phyloP scores from a whole-genome alignment of 1,140 invertebrate species.

The Augochlora pura region DNA sequence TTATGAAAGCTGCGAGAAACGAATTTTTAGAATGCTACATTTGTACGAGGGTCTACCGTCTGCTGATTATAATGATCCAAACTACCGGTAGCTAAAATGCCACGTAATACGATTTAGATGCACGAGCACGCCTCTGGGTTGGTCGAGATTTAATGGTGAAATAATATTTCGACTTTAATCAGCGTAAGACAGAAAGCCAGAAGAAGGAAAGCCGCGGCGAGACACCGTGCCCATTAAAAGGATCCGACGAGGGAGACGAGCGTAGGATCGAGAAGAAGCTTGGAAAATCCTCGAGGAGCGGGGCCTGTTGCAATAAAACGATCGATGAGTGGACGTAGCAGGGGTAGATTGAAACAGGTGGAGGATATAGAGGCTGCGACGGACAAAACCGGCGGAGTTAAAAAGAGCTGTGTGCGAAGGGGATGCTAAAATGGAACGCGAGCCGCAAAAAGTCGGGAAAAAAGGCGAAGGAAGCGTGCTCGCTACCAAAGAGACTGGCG shows the following conservation, averaged over 20 bases:
- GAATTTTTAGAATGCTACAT: no score
- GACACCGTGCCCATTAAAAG: constrained; percentile 34
- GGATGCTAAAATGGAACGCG: constrained; percentile 6
- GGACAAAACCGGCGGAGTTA: constrained; percentile 44
- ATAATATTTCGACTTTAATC: no score
- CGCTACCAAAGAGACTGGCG: constrained; percentile 18
- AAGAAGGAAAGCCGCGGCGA: constrained; percentile 33
- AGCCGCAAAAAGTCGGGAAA: constrained; percentile 33
- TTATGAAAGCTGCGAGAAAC: no score
- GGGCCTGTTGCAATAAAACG: constrained; percentile 2
- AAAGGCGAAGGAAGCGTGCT: constrained; percentile 18
- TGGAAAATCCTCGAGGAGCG: constrained; percentile 18
- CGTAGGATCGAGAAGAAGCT: background rate
- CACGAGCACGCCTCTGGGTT: no score
- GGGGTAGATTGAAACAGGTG: constrained; percentile 48
- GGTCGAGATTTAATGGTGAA: no score
- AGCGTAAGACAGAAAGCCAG: background rate
- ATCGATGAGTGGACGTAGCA: background rate
- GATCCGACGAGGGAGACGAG: background rate
- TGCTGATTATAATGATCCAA: no score
- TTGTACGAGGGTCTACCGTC: no score
- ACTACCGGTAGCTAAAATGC: no score
- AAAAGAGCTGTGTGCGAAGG: constrained; percentile 28
- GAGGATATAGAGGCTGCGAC: constrained; percentile 34
- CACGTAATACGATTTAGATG: no score